Percentiles rank a stretch among this genome's conserved stretches.
Conservation (phyloP, 2,113 vertebrate genomes). For the Cnemophilus loriae region DNA sequence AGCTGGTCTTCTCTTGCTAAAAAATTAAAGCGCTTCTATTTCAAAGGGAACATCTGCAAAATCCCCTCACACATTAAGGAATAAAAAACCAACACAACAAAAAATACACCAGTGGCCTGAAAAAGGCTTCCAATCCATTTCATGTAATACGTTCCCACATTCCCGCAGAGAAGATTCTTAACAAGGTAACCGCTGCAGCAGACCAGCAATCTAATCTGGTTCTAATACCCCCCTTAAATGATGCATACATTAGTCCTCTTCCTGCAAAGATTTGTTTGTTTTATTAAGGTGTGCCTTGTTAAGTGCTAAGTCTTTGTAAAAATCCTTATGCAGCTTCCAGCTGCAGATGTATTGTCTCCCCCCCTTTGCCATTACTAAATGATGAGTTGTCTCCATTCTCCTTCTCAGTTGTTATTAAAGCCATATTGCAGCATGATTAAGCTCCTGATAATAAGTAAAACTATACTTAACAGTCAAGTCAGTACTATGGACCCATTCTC, state of each 20-base stretch:
- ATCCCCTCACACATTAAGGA: conserved; percentile 37
- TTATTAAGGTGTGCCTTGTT: conserved; percentile 27
- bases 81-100: neutral
- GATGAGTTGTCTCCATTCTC: neutral
- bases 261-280: conserved; percentile 59
- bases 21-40: conserved; percentile 50
- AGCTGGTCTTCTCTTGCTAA: conserved; percentile 45
- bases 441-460: neutral
- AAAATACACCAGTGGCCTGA: conserved; percentile 43
- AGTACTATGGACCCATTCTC: neutral
- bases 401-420: neutral
- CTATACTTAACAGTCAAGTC: neutral
- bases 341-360: neutral
- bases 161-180: conserved; percentile 46
- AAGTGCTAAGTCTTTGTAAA: conserved; percentile 8
- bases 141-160: neutral
- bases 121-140: conserved; percentile 16
- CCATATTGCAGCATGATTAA: neutral
- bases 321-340: neutral
- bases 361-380: conserved; percentile 6
- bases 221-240: conserved; percentile 59
- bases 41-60: conserved; percentile 72
- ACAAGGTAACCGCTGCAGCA: conserved; percentile 8
- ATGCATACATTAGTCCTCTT: conserved; percentile 40
- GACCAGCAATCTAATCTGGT: neutral